Evolutionary conservation across 2,797 vertebrate genomes (phyloP).

Genomic region (Aphelocoma californica): DNA sequence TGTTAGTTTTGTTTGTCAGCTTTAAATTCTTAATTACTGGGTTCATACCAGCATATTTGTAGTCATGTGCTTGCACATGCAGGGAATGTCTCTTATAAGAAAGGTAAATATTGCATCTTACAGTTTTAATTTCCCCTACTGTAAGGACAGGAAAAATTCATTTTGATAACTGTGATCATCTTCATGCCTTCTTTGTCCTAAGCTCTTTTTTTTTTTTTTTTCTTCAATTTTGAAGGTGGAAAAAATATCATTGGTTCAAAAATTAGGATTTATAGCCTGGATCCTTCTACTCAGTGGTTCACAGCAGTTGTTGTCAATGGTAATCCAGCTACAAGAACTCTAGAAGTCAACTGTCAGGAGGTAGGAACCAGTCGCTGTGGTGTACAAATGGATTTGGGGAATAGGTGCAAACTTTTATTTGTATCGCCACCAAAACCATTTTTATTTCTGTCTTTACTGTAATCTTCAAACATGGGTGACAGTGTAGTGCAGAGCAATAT

Average conservation of each 20-base stretch:
- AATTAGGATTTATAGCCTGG: constrained; percentile 81
- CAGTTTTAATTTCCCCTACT: neutral
- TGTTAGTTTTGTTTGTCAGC: neutral
- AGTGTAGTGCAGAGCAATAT: neutral
- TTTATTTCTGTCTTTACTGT: neutral
- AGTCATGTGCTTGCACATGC: neutral
- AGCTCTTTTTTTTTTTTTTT: neutral
- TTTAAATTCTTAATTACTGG: neutral
- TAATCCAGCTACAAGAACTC: constrained; percentile 72
- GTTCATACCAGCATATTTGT: neutral
- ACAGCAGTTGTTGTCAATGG: constrained; percentile 76
- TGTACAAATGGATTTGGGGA: neutral
- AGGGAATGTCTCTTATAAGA: neutral
- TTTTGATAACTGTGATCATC: neutral
- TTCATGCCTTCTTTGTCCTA: neutral
- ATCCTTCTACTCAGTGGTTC: constrained; percentile 80
- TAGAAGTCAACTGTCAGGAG: constrained; percentile 80
- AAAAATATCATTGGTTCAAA: constrained; percentile 79
- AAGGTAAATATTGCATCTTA: neutral
- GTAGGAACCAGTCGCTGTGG: constrained; percentile 42
- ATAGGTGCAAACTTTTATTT: neutral
- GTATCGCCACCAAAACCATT: neutral
- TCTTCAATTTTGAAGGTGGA: constrained; percentile 63
- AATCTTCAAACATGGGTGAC: neutral
- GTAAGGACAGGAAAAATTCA: neutral